Percentiles rank a stretch among this genome's conserved stretches.
Conservation (phyloP, 2,113 vertebrate species). For the Rutilus rutilus region DNA sequence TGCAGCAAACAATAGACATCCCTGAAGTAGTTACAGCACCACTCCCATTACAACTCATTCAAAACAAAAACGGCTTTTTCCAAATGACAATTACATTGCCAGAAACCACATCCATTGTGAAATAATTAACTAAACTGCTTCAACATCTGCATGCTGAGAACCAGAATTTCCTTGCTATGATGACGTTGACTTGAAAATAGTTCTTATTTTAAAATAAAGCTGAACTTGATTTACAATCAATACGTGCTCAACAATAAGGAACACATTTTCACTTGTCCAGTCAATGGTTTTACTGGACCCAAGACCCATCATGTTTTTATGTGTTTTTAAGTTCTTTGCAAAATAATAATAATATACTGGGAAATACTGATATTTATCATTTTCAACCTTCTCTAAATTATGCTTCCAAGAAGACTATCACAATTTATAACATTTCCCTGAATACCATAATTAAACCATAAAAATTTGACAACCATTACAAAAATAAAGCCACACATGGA, state of each 20-base stretch:
- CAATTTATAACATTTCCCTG: not conserved
- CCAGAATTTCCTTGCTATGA: not conserved
- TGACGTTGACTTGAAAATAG: not conserved
- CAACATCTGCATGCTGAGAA: not conserved
- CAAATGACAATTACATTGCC: not conserved
- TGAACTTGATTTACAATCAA: not conserved
- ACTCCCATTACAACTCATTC: not conserved
- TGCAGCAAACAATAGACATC: not conserved
- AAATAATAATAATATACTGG: too few relatives aligned
- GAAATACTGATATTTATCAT: not conserved
- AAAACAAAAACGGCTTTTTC: not conserved
- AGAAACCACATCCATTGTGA: not conserved
- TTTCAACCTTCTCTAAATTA: not conserved
- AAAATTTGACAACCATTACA: not conserved
- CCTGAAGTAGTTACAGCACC: not conserved
- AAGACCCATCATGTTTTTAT: not conserved
- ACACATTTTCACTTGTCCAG: not conserved
- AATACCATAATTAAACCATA: not conserved
- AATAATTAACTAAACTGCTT: not conserved
- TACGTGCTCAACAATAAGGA: not conserved
- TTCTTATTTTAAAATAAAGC: not conserved
- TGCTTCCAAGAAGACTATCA: not conserved
- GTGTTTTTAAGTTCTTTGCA: not conserved
- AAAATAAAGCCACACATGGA: not conserved
- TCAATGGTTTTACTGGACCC: not conserved